These are phyloP conservation scores for Drosophila atripex DNA, from an alignment of 2,888 invertebrate genomes.

Conservation along the genomic window DNA sequence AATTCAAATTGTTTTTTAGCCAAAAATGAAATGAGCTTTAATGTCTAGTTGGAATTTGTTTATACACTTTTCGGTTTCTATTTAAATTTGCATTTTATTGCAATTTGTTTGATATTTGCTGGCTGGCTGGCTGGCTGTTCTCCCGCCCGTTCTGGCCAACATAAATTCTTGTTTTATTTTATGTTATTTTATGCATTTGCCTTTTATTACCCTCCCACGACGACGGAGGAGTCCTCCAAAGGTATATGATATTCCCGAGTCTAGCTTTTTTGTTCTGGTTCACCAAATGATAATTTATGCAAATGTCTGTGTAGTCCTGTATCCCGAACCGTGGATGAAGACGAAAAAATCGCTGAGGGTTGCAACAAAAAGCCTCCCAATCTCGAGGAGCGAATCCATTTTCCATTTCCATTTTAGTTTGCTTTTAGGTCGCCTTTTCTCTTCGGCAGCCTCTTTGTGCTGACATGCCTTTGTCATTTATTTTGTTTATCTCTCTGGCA, in stretches of 20 bases:
- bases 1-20: conserved; percentile 50
- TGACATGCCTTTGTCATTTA: conserved; percentile 79
- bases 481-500: conserved; percentile 77
- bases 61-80: conserved; percentile 29
- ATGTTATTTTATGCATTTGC: conserved; percentile 77
- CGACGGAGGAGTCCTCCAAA: conserved; percentile 3
- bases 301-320: conserved; percentile 73
- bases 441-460: conserved; percentile 49
- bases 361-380: conserved; percentile 55
- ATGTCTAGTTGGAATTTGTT: conserved; percentile 43
- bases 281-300: conserved; percentile 82
- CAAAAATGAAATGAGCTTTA: conserved; percentile 50
- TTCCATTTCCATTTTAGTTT: conserved; percentile 52
- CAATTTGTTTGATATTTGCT: conserved; percentile 74
- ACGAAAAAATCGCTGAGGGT: conserved; percentile 64
- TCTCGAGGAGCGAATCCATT: conserved; percentile 29
- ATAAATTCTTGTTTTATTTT: conserved; percentile 76
- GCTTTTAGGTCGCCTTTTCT: conserved; percentile 37
- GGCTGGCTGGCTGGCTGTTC: conserved; percentile 14
- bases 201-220: conserved; percentile 65
- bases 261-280: conserved; percentile 54
- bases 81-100: conserved; percentile 78
- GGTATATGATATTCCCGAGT: conserved; percentile 18
- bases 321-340: conserved; percentile 17
- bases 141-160: conserved; percentile 31